Evolutionary conservation across 2,888 invertebrate genomes (phyloP).

Genomic region (Celastrina argiolus): DNA sequence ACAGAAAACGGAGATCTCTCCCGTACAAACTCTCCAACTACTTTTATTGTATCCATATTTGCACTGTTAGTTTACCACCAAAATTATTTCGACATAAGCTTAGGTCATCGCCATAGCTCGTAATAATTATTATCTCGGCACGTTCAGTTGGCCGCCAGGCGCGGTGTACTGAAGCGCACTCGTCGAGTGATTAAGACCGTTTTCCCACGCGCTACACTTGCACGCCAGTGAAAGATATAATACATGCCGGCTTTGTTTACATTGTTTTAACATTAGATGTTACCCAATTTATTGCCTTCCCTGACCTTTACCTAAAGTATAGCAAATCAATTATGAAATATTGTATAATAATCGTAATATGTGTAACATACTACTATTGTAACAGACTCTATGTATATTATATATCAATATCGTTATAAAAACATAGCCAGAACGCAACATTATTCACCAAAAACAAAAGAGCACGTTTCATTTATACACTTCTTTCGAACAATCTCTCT

Average conservation of each 20-base stretch:
- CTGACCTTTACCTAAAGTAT: too few species aligned
- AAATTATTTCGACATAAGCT: too few species aligned
- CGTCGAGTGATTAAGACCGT: neutral
- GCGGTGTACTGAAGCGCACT: slow-evolving; percentile 18
- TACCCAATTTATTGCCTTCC: neutral
- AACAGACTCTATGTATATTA: too few species aligned
- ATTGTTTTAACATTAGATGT: neutral
- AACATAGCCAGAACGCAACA: too few species aligned
- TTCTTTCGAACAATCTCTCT: too few species aligned
- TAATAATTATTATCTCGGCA: neutral
- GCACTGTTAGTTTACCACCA: neutral
- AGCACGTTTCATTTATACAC: too few species aligned
- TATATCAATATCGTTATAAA: too few species aligned
- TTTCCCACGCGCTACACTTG: slow-evolving; percentile 3
- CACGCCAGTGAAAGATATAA: neutral
- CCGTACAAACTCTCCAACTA: slow-evolving; percentile 63
- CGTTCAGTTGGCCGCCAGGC: neutral
- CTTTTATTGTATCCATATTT: slow-evolving; percentile 65
- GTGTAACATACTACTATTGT: too few species aligned
- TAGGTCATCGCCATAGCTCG: too few species aligned
- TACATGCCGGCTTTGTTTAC: neutral
- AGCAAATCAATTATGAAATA: too few species aligned
- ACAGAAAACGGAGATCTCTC: slow-evolving; percentile 70
- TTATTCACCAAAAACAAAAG: too few species aligned
- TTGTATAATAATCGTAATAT: too few species aligned